phyloP scores from a whole-genome alignment of 2,888 invertebrate genomes.

The Hirtodrosophila alboralis region DNA sequence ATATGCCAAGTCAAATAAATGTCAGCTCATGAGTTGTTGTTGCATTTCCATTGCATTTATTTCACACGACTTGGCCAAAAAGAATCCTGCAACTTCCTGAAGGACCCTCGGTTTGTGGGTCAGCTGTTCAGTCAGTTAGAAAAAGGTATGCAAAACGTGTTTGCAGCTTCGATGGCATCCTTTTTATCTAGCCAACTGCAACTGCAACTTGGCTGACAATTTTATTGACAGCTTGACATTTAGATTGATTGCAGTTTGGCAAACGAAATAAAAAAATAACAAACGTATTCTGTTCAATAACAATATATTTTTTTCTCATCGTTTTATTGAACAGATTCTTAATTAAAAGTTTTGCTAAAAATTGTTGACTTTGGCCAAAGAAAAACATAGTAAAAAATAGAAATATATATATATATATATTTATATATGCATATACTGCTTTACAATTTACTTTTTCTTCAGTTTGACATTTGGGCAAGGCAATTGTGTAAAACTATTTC shows the following conservation, averaged over 20 bases:
- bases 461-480: conserved; percentile 39
- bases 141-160: conserved; percentile 71
- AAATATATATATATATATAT: conserved; percentile 6
- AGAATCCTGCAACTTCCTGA: conserved; percentile 5
- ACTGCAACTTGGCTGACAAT: conserved; percentile 67
- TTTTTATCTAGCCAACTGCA: conserved; percentile 11
- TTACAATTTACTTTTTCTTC: conserved; percentile 42
- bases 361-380: conserved; percentile 46
- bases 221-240: conserved; percentile 74
- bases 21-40: conserved; percentile 18
- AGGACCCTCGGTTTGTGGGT: conserved; percentile 38
- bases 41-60: conserved; percentile 51
- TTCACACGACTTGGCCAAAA: conserved; percentile 60
- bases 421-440: conserved; percentile 11
- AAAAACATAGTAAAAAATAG: conserved; percentile 9
- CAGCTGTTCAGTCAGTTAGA: conserved; percentile 58
- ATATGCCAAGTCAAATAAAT: conserved; percentile 21
- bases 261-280: too few relatives aligned
- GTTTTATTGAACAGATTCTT: conserved; percentile 41
- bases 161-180: conserved; percentile 18
- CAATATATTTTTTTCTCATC: conserved; percentile 39
- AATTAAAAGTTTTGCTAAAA: conserved; percentile 69
- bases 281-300: conserved; percentile 29
- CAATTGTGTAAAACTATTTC: conserved; percentile 66
- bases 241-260: conserved; percentile 76